Base-by-base conservation (phyloP, 2,888 invertebrate genomes). In the Embidobia sp. region DNA sequence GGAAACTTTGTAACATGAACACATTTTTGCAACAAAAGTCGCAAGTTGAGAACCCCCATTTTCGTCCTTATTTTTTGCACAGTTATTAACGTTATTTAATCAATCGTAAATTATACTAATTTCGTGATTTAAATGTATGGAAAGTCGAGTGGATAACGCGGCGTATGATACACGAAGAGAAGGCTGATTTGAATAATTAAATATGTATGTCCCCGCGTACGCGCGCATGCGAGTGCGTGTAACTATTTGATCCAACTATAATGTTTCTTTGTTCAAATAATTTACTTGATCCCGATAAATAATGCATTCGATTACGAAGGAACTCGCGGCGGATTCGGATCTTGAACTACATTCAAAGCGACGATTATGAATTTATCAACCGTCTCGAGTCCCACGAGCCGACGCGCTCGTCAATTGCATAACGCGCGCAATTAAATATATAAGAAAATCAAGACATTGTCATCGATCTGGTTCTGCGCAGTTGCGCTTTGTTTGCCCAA, bases 221-320 rank as follows among this genome's bases (percentile, higher is more conserved):
- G 22, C 40, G 46, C 8, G n/a, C n/a, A n/a, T n/a, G n/a, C n/a
- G n/a, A n/a, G n/a, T n/a, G n/a, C n/a, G n/a, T n/a, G n/a, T n/a
- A 19, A 35, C 16, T 40, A 10, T 37, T 67, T 48, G 13, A 35
- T 29, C 8, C 35, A 18, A 33, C 16, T 27, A 13, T 5, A 15
- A 35, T 16, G 48, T 13, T 37, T 46, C 35, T 27, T 46, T 48
- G 31, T 44, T 67, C n/a, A 37, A 55, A 48, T 48, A 13, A 48
- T 55, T 67, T 18, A 37, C 48, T 55, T 67, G 67, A 67, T 67
- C 67, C 10, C 27, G 29, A 67, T 55, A 48, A 46, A 67, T 67
- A 55, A 67, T 67, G 37, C 22, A 49, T 63, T 27, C n/a, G 19
- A n/a, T n/a, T n/a, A n/a, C n/a, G n/a, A n/a, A n/a, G n/a, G n/a